Evolutionary conservation across 2,797 vertebrate genomes (phyloP).

Genomic region (Phylloscopus collybita): DNA sequence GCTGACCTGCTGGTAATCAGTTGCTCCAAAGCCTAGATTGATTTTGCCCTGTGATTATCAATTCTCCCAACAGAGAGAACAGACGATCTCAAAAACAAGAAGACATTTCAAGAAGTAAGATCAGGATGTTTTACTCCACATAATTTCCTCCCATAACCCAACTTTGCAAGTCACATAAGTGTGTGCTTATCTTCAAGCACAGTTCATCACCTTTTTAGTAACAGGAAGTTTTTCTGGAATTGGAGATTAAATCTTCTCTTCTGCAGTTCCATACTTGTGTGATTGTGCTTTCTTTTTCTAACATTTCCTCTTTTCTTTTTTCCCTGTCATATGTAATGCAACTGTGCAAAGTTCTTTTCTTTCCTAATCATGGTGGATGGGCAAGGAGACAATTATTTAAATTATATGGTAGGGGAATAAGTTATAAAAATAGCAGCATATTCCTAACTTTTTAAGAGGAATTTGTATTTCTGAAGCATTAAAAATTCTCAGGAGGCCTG

Average conservation of each 20-base stretch:
- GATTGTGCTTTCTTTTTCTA: not conserved
- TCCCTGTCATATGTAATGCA: not conserved
- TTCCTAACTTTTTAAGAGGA: not conserved
- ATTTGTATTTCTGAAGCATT: slow-evolving; percentile 19
- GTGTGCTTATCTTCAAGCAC: not conserved
- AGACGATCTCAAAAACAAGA: not conserved
- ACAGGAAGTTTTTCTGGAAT: not conserved
- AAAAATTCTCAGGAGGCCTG: not conserved
- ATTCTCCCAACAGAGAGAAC: not conserved
- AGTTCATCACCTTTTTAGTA: not conserved
- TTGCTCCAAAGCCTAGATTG: not conserved
- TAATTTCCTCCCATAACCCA: not conserved
- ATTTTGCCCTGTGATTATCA: slow-evolving; percentile 6
- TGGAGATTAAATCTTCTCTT: not conserved
- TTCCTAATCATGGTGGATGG: not conserved
- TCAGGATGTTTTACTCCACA: not conserved
- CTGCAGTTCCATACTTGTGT: not conserved
- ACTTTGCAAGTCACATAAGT: not conserved
- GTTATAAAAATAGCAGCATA: slow-evolving; percentile 28
- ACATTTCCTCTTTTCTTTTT: not conserved
- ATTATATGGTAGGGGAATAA: not conserved
- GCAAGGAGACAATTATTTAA: not conserved
- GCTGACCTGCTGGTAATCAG: not conserved
- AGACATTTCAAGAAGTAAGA: not conserved
- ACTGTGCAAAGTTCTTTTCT: slow-evolving; percentile 10